Conservation (phyloP, 2,797 vertebrate species). For the Lemur catta region DNA sequence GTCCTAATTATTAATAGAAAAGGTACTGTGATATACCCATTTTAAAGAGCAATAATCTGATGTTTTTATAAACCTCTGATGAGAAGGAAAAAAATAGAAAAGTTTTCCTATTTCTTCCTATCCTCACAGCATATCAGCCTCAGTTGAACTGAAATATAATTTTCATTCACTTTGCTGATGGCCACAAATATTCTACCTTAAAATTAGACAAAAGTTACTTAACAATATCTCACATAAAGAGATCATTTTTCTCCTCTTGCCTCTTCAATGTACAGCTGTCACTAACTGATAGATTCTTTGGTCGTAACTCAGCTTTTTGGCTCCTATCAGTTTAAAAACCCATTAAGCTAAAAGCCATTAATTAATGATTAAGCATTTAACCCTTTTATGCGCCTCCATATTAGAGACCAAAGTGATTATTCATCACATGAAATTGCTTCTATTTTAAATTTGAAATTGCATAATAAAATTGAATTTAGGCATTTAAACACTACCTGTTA, state of each 20-base stretch:
- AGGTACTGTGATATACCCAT: neutral
- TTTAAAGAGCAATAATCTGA: neutral
- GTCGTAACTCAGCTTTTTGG: conserved; percentile 1
- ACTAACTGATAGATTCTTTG: conserved; percentile 2
- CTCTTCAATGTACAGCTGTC: neutral
- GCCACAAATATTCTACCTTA: neutral
- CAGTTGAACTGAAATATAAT: neutral
- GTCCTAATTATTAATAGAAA: neutral
- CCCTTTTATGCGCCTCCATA: neutral
- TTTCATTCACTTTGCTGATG: neutral
- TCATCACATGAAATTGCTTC: neutral
- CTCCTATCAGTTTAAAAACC: neutral
- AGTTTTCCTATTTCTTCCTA: neutral
- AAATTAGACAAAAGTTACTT: neutral
- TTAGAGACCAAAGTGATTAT: neutral
- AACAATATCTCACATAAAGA: neutral
- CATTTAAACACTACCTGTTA: neutral
- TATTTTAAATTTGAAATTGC: conserved; percentile 28
- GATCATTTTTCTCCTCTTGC: neutral
- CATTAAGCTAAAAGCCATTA: conserved; percentile 36
- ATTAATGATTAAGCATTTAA: conserved; percentile 33
- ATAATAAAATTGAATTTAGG: neutral
- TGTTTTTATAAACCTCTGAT: neutral
- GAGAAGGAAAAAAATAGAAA: neutral
- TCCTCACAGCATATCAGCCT: neutral